Percentiles rank a stretch among this genome's conserved stretches.
These are phyloP conservation scores for Enteromius thamalakanensis DNA, from an alignment of 2,797 vertebrate genomes.

Conservation along the genomic window DNA sequence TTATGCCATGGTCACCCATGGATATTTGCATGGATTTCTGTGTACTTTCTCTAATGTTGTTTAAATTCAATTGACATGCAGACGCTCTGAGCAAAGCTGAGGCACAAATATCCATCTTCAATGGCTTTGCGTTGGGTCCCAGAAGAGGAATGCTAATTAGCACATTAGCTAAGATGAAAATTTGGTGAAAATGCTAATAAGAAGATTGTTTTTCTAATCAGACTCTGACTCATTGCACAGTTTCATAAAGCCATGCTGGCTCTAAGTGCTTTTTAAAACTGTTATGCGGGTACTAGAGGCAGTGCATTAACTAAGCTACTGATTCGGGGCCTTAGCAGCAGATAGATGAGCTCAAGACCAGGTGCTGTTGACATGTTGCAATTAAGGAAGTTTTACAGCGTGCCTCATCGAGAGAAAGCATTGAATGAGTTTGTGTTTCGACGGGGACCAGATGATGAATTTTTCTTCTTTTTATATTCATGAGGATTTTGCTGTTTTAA, in stretches of 20 bases:
- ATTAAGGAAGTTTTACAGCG: slow-evolving; percentile 56
- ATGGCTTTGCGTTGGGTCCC: slow-evolving; percentile 43
- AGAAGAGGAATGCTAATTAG: slow-evolving; percentile 70
- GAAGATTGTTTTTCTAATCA: slow-evolving; percentile 79
- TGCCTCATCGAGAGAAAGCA: slow-evolving; percentile 18
- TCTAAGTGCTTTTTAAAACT: slow-evolving; percentile 63
- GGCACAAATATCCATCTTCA: slow-evolving; percentile 43
- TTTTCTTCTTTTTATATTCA: slow-evolving; percentile 45
- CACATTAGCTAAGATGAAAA: slow-evolving; percentile 74
- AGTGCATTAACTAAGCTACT: slow-evolving; percentile 54
- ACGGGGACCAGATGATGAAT: slow-evolving; percentile 30
- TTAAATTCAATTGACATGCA: slow-evolving; percentile 43
- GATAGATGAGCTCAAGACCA: slow-evolving; percentile 52
- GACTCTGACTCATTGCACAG: slow-evolving; percentile 72
- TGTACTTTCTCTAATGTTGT: slow-evolving; percentile 25
- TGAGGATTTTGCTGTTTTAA: slow-evolving; percentile 36
- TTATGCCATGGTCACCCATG: slow-evolving; percentile 23
- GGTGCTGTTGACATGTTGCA: slow-evolving; percentile 55
- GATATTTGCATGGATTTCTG: slow-evolving; percentile 26
- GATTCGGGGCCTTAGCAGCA: slow-evolving; percentile 49
- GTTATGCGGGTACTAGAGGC: slow-evolving; percentile 56
- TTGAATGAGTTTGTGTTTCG: slow-evolving; percentile 49
- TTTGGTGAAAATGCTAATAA: slow-evolving; percentile 75
- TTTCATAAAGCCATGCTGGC: slow-evolving; percentile 69
- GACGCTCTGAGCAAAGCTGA: slow-evolving; percentile 33